phyloP scores from a whole-genome alignment of 2,797 vertebrate genomes.

The Pogonophryne albipinna region DNA sequence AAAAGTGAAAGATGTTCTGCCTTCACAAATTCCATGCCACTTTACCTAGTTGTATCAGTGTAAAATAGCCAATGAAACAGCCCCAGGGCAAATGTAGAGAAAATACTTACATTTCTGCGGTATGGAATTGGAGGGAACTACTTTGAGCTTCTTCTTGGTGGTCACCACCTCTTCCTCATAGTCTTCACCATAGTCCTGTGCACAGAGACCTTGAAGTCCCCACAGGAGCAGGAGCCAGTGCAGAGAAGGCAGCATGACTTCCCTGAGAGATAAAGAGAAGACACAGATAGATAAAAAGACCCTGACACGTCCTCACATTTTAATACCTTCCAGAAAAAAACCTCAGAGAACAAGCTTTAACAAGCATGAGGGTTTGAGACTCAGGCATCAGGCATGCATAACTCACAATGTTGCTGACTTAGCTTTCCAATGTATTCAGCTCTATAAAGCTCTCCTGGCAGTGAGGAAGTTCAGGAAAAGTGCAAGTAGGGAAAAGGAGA shows the following conservation, averaged over 20 bases:
- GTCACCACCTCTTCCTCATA: slow-evolving; percentile 71
- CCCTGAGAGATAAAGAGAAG: slow-evolving; percentile 36
- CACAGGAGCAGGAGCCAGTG: slow-evolving; percentile 86
- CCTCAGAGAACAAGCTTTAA: slow-evolving; percentile 65
- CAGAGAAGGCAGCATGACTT: slow-evolving; percentile 73
- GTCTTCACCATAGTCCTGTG: slow-evolving; percentile 85
- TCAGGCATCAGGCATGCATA: slow-evolving; percentile 50
- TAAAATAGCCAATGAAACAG: background rate
- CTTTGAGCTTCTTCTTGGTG: slow-evolving; percentile 78
- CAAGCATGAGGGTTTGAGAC: slow-evolving; percentile 40
- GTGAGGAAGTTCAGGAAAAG: slow-evolving; percentile 13
- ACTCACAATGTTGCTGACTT: slow-evolving; percentile 72
- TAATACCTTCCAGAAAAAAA: slow-evolving; percentile 11
- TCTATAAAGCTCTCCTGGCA: slow-evolving; percentile 16
- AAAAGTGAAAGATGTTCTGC: slow-evolving; percentile 31
- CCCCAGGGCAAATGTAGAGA: background rate
- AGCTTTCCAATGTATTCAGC: slow-evolving; percentile 40
- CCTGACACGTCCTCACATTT: slow-evolving; percentile 17
- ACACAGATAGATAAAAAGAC: slow-evolving; percentile 18
- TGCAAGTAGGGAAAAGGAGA: slow-evolving; percentile 35
- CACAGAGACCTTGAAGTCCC: slow-evolving; percentile 79
- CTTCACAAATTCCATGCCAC: slow-evolving; percentile 28
- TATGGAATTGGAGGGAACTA: slow-evolving; percentile 75
- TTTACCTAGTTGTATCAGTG: slow-evolving; percentile 3
- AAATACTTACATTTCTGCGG: slow-evolving; percentile 85